Conservation (phyloP, 2,888 invertebrate species). For the Dorcus hopei region DNA sequence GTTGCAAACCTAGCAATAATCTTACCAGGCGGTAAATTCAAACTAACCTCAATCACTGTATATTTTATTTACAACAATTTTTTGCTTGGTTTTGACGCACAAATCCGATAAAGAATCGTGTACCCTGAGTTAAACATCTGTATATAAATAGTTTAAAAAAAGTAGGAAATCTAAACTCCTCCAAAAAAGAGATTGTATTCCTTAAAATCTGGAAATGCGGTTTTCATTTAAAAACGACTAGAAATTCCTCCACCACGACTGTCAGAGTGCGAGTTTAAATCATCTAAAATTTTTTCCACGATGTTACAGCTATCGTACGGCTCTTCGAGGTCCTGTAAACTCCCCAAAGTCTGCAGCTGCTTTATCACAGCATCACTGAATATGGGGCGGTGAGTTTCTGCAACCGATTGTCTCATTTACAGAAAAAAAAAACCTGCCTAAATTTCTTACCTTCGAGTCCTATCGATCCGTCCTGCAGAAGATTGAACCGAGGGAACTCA, state of each 20-base stretch:
- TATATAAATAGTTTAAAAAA: no score
- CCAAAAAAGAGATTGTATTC: no score
- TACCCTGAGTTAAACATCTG: no score
- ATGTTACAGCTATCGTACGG: conserved; percentile 64
- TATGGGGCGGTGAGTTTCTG: conserved; percentile 41
- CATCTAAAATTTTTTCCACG: conserved; percentile 63
- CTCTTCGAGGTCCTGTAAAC: conserved; percentile 35
- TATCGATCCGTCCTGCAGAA: conserved; percentile 36
- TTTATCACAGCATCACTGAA: conserved; percentile 40
- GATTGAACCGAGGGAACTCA: conserved; percentile 53
- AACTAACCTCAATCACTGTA: no score
- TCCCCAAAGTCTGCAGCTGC: conserved; percentile 33
- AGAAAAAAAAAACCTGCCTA: conserved; percentile 8
- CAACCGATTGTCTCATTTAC: conserved; percentile 11
- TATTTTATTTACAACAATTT: no score
- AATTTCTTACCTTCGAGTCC: conserved; percentile 46
- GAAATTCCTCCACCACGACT: conserved; percentile 69
- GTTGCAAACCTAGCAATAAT: no score
- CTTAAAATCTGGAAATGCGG: no score
- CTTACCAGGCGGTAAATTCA: no score
- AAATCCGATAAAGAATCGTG: no score
- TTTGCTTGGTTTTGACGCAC: no score
- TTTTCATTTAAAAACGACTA: conserved; percentile 55
- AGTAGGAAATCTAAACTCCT: no score
- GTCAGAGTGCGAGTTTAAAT: conserved; percentile 67